These are phyloP conservation scores for Pseudococcus jackbeardsleyi DNA, from an alignment of 2,888 invertebrate genomes.

Conservation along the genomic window DNA sequence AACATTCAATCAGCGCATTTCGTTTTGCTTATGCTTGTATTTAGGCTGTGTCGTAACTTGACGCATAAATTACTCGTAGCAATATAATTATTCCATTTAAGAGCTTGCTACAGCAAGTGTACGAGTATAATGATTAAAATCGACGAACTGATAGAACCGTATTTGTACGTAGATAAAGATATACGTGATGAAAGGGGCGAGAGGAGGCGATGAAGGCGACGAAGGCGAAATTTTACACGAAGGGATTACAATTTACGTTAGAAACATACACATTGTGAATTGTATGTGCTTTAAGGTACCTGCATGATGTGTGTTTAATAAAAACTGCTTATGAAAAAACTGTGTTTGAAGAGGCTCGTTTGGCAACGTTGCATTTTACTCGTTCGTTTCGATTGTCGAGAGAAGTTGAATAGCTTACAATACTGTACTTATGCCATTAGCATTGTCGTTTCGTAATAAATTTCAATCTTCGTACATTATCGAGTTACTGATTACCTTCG, in stretches of 20 bases:
- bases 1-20: background rate
- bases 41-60: conserved; percentile 2
- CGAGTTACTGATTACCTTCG: background rate
- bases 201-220: background rate
- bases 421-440: conserved; percentile 7
- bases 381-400: conserved; percentile 43
- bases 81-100: conserved; percentile 3
- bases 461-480: background rate
- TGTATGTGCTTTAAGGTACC: background rate
- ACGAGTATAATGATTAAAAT: conserved; percentile 20
- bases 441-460: conserved; percentile 37
- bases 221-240: conserved; percentile 2
- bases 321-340: conserved; percentile 21
- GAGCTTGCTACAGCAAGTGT: background rate
- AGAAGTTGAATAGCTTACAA: conserved; percentile 25
- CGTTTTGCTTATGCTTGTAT: background rate
- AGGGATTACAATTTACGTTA: conserved; percentile 34
- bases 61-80: conserved; percentile 9
- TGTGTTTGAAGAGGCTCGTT: background rate
- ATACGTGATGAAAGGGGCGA: background rate
- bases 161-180: background rate
- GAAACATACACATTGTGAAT: background rate
- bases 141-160: background rate
- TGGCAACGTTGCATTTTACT: conserved; percentile 50
- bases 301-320: background rate